Percentiles rank a stretch among this genome's conserved stretches.
Conservation (phyloP, 1,140 invertebrate genomes). For the Drosophila pandora region DNA sequence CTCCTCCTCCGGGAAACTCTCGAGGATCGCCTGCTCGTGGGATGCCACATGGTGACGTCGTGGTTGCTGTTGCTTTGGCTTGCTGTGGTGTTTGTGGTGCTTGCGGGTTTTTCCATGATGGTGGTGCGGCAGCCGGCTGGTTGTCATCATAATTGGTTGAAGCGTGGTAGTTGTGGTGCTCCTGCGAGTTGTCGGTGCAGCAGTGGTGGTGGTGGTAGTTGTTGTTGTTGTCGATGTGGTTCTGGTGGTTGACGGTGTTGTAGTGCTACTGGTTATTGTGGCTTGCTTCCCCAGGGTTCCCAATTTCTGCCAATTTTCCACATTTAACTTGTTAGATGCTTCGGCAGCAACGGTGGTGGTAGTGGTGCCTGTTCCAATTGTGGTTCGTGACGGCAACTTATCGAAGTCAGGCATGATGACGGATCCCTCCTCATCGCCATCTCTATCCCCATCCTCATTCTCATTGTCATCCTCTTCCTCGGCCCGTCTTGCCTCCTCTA, state of each 20-base stretch:
- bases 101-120: constrained; percentile 53
- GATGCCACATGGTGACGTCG: constrained; percentile 70
- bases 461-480: constrained; percentile 37
- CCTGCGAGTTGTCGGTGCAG: constrained; percentile 22
- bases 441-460: constrained; percentile 31
- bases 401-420: constrained; percentile 55
- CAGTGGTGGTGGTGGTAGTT: constrained; percentile 34
- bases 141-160: constrained; percentile 13
- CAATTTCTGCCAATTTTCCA: constrained; percentile 65
- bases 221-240: constrained; percentile 30
- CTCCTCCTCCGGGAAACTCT: constrained; percentile 56
- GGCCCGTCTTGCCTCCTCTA: constrained; percentile 40
- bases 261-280: constrained; percentile 28
- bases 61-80: constrained; percentile 47
- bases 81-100: constrained; percentile 65
- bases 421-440: constrained; percentile 27
- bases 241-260: constrained; percentile 23
- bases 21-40: constrained; percentile 60
- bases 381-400: constrained; percentile 32
- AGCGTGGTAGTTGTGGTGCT: constrained; percentile 35
- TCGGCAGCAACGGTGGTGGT: not conserved
- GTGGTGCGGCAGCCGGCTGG: constrained; percentile 28
- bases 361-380: constrained; percentile 24
- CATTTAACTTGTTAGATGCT: constrained; percentile 38
- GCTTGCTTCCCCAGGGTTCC: constrained; percentile 60